Evolutionary conservation across 1,140 invertebrate species (phyloP).

Genomic region (Andrena cerasifolii): DNA sequence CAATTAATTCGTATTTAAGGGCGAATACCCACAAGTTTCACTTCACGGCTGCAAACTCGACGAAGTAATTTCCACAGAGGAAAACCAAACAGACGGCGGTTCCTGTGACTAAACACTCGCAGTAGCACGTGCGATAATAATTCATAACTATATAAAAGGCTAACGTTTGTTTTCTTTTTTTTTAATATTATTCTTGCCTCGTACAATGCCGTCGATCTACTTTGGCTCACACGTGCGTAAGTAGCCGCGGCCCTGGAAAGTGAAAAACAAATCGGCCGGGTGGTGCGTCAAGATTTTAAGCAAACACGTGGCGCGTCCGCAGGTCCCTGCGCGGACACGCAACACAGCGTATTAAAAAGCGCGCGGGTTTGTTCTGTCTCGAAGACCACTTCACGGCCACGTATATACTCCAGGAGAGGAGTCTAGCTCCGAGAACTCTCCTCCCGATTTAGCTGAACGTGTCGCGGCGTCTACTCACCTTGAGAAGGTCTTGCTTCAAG

Average conservation of each 20-base stretch:
- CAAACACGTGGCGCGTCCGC: slow-evolving; percentile 60
- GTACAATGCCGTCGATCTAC: slow-evolving; percentile 1
- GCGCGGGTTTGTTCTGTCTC: slow-evolving; percentile 65
- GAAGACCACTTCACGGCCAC: slow-evolving; percentile 62
- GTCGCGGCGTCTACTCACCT: slow-evolving; percentile 63
- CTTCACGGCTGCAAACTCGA: too few species aligned
- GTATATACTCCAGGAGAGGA: slow-evolving; percentile 64
- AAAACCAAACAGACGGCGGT: too few species aligned
- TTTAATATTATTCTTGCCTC: background rate
- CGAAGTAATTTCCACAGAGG: too few species aligned
- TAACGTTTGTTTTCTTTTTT: background rate
- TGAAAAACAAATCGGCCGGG: slow-evolving; percentile 62
- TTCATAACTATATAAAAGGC: background rate
- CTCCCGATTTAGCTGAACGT: slow-evolving; percentile 62
- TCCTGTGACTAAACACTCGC: too few species aligned
- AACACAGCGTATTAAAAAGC: slow-evolving; percentile 55
- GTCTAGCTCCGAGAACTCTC: slow-evolving; percentile 68
- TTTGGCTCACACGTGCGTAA: background rate
- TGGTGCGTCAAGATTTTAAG: slow-evolving; percentile 70
- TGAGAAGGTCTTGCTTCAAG: slow-evolving; percentile 70
- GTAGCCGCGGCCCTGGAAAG: slow-evolving; percentile 54
- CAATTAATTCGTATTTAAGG: too few species aligned
- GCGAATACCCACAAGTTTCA: too few species aligned
- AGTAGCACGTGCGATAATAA: too few species aligned
- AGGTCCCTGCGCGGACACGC: slow-evolving; percentile 47